Conservation (phyloP, 2,113 vertebrate species). For the Upupa epops region DNA sequence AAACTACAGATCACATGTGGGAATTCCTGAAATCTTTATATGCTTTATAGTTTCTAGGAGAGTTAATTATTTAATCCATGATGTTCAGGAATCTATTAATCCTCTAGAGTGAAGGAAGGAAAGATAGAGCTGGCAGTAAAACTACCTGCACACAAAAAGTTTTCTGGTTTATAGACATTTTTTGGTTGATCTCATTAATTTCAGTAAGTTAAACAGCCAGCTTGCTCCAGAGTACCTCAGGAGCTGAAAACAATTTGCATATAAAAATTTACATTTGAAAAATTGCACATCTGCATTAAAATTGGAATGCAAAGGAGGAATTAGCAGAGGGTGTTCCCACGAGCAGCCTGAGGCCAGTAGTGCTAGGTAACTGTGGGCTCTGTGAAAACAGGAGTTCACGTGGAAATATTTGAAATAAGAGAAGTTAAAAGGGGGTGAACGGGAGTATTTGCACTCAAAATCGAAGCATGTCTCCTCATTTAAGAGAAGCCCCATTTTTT, state of each 20-base stretch:
- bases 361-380: background rate
- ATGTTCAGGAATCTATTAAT: background rate
- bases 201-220: background rate
- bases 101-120: background rate
- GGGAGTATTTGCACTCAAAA: background rate
- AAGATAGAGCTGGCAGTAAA: background rate
- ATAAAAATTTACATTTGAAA: constrained; percentile 33
- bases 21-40: background rate
- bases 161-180: constrained; percentile 20
- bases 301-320: constrained; percentile 28
- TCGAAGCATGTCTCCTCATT: background rate
- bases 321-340: constrained; percentile 40
- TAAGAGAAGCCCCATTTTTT: background rate
- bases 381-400: background rate
- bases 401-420: background rate
- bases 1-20: background rate
- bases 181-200: constrained; percentile 43
- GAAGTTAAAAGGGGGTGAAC: background rate
- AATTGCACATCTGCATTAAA: constrained; percentile 39
- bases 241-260: background rate
- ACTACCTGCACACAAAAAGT: background rate
- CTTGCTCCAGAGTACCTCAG: background rate
- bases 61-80: background rate
- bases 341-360: background rate
- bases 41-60: background rate